Evolutionary conservation across 2,888 invertebrate species (phyloP), one percentile per base, ranked within the genome.

Genomic region (Lingula anatina): DNA sequence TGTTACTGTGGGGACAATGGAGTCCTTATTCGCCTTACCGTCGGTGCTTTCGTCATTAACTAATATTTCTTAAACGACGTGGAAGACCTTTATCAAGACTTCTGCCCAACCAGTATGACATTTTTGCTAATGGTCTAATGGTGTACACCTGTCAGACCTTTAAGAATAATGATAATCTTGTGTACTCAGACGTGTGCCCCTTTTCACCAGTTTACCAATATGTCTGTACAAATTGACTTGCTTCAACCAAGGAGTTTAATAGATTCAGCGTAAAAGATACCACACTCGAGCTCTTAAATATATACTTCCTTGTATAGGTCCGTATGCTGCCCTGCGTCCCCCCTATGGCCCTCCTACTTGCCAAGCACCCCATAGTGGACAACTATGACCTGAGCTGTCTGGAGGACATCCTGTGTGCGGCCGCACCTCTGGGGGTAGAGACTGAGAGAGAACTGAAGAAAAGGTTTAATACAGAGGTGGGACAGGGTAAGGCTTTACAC

Each of bases 251-350:
- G n/a, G n/a, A n/a, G n/a, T n/a, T n/a, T n/a, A n/a, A n/a, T n/a
- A n/a, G n/a, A n/a, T n/a, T n/a, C n/a, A n/a, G n/a, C n/a, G n/a
- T n/a, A n/a, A n/a, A n/a, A n/a, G n/a, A n/a, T n/a, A n/a, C n/a
- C n/a, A 31, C 15, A 12, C 35, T 20, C 38, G 5, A 7, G 21
- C n/a, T 38, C 5, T 38, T 38, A 20, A 4, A 5, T 38, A 4
- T 38, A 4, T 38, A 4, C 21, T 21, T 5, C 49, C 77, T 85
- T 81, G 81, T 86, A 2, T 81, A 81, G 15, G 56, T 85, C 37
- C 70, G 89, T 4, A 85, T 85, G 57, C 70, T 86, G 2, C n/a
- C n/a, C n/a, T n/a, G n/a, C n/a, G 90, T 89, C 7, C 91, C 91
- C 5, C 90, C 90, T 21, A 80, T 88, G 49, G 84, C 90, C 71